A percentile compares a stretch with the other conserved stretches of the same genome.
phyloP scores from a whole-genome alignment of 2,888 invertebrate species.

The Heliconius charithonia region DNA sequence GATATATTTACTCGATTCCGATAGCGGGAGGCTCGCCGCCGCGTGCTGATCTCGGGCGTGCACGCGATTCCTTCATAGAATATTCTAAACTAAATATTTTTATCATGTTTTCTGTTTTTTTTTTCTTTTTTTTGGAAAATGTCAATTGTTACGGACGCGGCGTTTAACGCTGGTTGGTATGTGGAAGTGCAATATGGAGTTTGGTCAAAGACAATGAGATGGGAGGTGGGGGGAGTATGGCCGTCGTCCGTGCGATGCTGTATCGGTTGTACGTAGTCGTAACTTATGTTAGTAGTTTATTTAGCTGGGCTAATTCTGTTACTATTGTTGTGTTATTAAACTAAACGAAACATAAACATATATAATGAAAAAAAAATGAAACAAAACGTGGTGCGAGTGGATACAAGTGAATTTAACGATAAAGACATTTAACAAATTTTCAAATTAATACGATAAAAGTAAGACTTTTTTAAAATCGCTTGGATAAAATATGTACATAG shows the following conservation, averaged over 20 bases:
- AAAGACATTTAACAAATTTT: conserved; percentile 84
- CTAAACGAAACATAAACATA: conserved; percentile 10
- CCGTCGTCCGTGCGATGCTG: conserved; percentile 60
- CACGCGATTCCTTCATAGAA: conserved; percentile 73
- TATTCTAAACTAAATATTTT: conserved; percentile 70
- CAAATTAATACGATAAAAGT: conserved; percentile 81
- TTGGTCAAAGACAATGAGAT: conserved; percentile 30
- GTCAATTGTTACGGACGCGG: conserved; percentile 69
- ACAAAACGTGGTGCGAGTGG: conserved; percentile 77
- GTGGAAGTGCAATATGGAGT: conserved; percentile 46
- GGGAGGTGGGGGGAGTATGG: conserved; percentile 34
- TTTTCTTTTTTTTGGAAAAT: conserved; percentile 51
- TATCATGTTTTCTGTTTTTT: conserved; percentile 62
- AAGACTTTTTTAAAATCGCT: conserved; percentile 80
- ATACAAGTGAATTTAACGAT: conserved; percentile 75
- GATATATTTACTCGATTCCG: conserved; percentile 68
- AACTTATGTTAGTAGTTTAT: conserved; percentile 70
- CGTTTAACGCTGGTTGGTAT: conserved; percentile 44
- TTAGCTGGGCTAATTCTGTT: conserved; percentile 76
- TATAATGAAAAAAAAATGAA: conserved; percentile 54
- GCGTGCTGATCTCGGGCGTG: conserved; percentile 75
- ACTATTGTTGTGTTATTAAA: conserved; percentile 72
- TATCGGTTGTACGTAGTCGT: conserved; percentile 75
- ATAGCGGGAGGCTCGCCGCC: conserved; percentile 50
- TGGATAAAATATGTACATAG: conserved; percentile 81